Conservation (phyloP, 2,113 vertebrate species). For the Isichthys henryi region DNA sequence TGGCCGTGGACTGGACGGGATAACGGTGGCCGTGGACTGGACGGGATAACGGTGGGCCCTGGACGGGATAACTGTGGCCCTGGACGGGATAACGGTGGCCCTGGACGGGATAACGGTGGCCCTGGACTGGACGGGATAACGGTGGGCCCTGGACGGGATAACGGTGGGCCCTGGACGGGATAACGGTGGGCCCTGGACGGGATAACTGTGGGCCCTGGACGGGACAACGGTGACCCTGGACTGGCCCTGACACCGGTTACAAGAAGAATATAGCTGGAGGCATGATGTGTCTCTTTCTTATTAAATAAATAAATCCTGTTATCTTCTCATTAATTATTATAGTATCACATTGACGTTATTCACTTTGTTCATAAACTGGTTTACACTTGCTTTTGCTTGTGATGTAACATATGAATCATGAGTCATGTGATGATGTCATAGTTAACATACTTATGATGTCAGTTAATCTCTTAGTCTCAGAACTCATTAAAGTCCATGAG, state of each 20-base stretch:
- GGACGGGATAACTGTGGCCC: too few relatives aligned
- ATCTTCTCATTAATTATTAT: not conserved
- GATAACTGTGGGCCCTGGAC: too few relatives aligned
- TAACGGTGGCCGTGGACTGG: too few relatives aligned
- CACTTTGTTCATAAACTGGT: not conserved
- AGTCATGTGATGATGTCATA: not conserved
- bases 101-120: too few relatives aligned
- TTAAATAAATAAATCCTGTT: not conserved
- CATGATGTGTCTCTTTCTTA: not conserved
- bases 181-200: too few relatives aligned
- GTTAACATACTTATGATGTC: not conserved
- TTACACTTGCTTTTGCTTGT: not conserved
- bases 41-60: too few relatives aligned
- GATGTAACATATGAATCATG: not conserved
- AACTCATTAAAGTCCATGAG: not conserved
- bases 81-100: too few relatives aligned
- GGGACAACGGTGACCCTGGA: too few relatives aligned
- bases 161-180: too few relatives aligned
- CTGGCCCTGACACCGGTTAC: not conserved
- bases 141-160: too few relatives aligned
- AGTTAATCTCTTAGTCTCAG: not conserved
- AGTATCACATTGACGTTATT: not conserved
- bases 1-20: too few relatives aligned
- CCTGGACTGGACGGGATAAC: too few relatives aligned
- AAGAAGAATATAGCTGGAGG: not conserved